phyloP scores from a whole-genome alignment of 2,888 invertebrate genomes.

The Melieria crassipennis region DNA sequence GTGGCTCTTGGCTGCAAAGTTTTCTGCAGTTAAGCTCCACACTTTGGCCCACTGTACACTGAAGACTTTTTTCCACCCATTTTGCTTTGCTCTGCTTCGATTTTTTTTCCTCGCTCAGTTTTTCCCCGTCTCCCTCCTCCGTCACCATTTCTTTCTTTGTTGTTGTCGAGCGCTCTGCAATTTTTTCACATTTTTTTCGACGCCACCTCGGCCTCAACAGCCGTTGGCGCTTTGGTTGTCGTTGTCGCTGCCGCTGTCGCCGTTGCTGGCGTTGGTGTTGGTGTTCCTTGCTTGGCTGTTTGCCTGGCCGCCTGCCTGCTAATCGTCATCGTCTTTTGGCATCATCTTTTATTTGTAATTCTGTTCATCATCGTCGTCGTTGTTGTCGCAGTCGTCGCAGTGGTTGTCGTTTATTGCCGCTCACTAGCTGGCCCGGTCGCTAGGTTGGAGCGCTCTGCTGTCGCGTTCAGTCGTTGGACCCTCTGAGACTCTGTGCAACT shows the following conservation, averaged over 20 bases:
- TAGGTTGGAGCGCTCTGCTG: too few species aligned
- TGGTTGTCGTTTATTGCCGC: conserved; percentile 38
- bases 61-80: conserved; percentile 36
- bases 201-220: conserved; percentile 33
- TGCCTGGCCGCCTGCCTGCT: conserved; percentile 59
- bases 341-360: conserved; percentile 65
- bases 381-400: conserved; percentile 44
- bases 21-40: background rate
- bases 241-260: conserved; percentile 45
- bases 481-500: too few species aligned
- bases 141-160: background rate
- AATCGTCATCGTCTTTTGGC: conserved; percentile 62
- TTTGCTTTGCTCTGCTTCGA: conserved; percentile 21
- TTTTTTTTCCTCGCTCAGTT: conserved; percentile 12
- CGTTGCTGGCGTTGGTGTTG: conserved; percentile 49
- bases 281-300: conserved; percentile 37
- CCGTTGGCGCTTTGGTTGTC: background rate
- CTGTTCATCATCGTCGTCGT: conserved; percentile 64
- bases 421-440: conserved; percentile 32
- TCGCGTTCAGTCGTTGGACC: too few species aligned
- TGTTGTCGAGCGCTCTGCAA: conserved; percentile 16
- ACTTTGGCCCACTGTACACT: conserved; percentile 37
- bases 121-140: conserved; percentile 23
- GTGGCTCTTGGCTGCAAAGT: conserved; percentile 19
- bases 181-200: conserved; percentile 21